phyloP scores from a whole-genome alignment of 1,140 invertebrate species.

The Pararge aegeria region DNA sequence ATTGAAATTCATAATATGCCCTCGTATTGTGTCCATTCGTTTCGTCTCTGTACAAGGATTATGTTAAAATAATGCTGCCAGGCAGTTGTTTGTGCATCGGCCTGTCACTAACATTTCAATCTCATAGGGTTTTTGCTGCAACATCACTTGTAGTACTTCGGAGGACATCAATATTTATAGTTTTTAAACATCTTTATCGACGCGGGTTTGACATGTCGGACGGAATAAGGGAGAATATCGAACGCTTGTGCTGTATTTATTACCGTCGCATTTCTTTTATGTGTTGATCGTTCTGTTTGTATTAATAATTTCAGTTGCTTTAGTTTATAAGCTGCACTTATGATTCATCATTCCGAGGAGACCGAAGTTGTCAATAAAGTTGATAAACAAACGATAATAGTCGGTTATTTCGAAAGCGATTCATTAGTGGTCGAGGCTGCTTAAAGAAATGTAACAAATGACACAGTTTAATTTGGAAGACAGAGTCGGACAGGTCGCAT shows the following conservation, averaged over 20 bases:
- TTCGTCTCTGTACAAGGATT: constrained; percentile 73
- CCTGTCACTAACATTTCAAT: constrained; percentile 77
- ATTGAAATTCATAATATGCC: constrained; percentile 76
- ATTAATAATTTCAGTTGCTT: constrained; percentile 23
- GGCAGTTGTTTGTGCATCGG: constrained; percentile 74
- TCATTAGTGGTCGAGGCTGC: constrained; percentile 57
- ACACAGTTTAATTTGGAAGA: constrained; percentile 77
- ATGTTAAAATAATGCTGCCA: constrained; percentile 76
- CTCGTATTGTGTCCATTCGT: constrained; percentile 70
- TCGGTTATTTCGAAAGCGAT: constrained; percentile 41
- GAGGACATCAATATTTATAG: constrained; percentile 72
- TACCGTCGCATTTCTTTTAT: constrained; percentile 37
- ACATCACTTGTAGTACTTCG: constrained; percentile 55
- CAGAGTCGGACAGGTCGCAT: constrained; percentile 64
- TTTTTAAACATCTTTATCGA: constrained; percentile 77
- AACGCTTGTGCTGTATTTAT: constrained; percentile 50
- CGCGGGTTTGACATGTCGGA: constrained; percentile 62
- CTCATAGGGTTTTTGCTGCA: constrained; percentile 67
- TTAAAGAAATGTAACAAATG: constrained; percentile 77
- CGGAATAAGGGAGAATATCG: constrained; percentile 51
- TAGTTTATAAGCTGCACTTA: constrained; percentile 15
- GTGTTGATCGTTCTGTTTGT: constrained; percentile 26
- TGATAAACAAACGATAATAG: constrained; percentile 40
- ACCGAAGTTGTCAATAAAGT: constrained; percentile 25
- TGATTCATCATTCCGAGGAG: constrained; percentile 20